These are phyloP conservation scores for Conistra vaccinii DNA, from an alignment of 2,888 invertebrate genomes.

Conservation along the genomic window DNA sequence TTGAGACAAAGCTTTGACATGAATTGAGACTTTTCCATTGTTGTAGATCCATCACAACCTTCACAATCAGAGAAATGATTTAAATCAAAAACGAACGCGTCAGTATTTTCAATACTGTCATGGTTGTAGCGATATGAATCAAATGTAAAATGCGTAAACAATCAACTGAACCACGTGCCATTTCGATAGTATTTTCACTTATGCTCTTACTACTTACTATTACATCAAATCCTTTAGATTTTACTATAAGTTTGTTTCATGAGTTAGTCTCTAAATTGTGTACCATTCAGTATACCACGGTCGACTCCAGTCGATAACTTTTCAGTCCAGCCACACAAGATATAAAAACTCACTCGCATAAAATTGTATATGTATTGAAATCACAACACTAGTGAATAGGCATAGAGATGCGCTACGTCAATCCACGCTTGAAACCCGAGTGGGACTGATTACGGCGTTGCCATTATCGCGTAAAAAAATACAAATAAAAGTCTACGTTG, in stretches of 20 bases:
- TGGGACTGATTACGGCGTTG: conserved; percentile 78
- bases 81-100: not conserved
- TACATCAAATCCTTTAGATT: conserved; percentile 3
- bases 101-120: not conserved
- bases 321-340: conserved; percentile 41
- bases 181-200: conserved; percentile 17
- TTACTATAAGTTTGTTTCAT: conserved; percentile 22
- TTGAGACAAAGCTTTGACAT: not conserved
- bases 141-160: conserved; percentile 15
- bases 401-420: conserved; percentile 72
- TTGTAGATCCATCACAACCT: not conserved
- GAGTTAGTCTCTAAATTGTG: not conserved
- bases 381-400: conserved; percentile 62
- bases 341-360: conserved; percentile 57
- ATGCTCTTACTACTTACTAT: conserved; percentile 25
- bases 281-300: conserved; percentile 55
- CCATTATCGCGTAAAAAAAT: conserved; percentile 82
- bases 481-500: conserved; percentile 77
- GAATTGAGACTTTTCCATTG: not conserved
- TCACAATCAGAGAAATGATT: not conserved
- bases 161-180: conserved; percentile 25
- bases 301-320: conserved; percentile 37
- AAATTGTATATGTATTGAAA: conserved; percentile 51
- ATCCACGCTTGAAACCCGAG: conserved; percentile 74
- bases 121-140: not conserved